A percentile compares a stretch with the other conserved stretches of the same genome.
phyloP scores from a whole-genome alignment of 2,888 invertebrate species.

The Apamea anceps region DNA sequence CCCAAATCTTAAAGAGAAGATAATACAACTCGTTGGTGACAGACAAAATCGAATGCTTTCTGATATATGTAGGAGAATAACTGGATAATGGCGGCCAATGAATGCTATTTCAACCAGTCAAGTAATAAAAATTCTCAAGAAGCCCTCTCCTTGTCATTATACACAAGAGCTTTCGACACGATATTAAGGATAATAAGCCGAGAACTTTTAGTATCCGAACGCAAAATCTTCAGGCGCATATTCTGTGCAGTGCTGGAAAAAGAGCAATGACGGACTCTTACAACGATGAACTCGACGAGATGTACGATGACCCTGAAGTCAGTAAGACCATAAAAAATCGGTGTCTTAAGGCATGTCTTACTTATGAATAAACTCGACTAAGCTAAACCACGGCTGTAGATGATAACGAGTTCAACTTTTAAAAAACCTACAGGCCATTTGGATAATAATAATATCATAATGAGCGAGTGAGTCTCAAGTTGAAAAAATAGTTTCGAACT shows the following conservation, averaged over 20 bases:
- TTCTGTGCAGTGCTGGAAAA: neutral
- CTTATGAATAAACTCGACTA: neutral
- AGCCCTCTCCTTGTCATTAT: neutral
- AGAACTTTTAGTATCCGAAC: neutral
- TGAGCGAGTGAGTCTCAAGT: neutral
- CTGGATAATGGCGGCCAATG: neutral
- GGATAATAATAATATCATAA: neutral
- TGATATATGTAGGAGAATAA: neutral
- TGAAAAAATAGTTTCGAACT: neutral
- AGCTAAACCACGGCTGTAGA: neutral
- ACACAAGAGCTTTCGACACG: neutral
- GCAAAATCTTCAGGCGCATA: neutral
- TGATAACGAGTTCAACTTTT: neutral
- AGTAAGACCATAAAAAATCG: neutral
- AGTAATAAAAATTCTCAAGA: neutral
- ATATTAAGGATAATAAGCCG: neutral
- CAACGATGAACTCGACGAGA: neutral
- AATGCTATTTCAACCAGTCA: neutral
- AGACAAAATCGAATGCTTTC: neutral
- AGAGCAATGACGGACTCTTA: neutral
- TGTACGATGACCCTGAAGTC: too few species aligned
- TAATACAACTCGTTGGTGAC: neutral
- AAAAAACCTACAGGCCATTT: neutral
- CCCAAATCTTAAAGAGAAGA: neutral
- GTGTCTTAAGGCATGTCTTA: neutral